Evolutionary conservation across 2,113 vertebrate species (phyloP), one percentile per base, ranked within the genome.

Genomic region (Clinocottus analis): DNA sequence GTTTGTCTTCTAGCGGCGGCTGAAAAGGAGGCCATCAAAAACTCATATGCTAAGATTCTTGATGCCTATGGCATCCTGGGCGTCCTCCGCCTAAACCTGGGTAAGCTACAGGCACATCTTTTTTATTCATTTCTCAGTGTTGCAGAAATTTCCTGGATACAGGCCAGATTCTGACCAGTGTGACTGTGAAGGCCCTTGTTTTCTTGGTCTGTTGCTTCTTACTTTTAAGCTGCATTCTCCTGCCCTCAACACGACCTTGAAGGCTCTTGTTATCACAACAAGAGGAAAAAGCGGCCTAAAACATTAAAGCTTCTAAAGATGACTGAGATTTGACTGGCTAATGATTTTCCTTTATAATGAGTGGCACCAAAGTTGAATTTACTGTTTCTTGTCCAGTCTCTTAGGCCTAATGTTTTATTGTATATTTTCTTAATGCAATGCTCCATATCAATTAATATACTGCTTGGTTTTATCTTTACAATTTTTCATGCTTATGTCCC

Each of bases 1-100:
- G 27, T 89, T 76, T 89, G 13, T 87, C n/a, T 55, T 82, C n/a
- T 62, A 96, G 95, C 95, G n/a, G 84, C 97, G 67, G 97, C 97
- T 72, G 98, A 99, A 92, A 99, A 99, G 83, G 97, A 99, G 35
- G 96, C 97, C 55, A 98, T 99, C 85, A 99, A 97, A 91, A 94
- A 88, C 63, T 93, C 94, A 0, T 99, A 98, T 77, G 93, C 93
- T 80, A 99, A 97, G 93, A 97, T 99, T 78, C 93, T 99, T 85
- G 98, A 99, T 89, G 97, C 97, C 0, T 99, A 99, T 83, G 98
- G 98, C 31, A 97, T 99, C 67, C 82, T 99, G 74, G 98, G 98
- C 7, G 97, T 99, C 69, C 94, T 99, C 66, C 95, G 97, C 23
- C 94, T 99, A 72, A 99, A 99, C 82, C 95, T 99, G 2, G 98